Evolutionary conservation across 1,140 invertebrate species (phyloP).

Genomic region (Ptiloglossa arizonensis): DNA sequence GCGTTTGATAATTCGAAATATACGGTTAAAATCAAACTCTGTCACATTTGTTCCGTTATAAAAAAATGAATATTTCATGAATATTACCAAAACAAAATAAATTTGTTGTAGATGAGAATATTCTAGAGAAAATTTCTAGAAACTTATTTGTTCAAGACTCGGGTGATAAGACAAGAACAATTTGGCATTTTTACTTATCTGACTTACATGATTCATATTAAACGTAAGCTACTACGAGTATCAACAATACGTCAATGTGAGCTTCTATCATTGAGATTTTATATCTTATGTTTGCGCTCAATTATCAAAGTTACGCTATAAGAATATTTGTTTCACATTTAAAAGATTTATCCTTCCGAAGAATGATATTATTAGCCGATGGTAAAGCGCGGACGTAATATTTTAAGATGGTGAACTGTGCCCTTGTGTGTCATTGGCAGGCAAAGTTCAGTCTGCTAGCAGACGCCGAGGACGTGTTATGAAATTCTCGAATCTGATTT

Average conservation of each 20-base stretch:
- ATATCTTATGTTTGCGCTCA: background rate
- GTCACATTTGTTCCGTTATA: background rate
- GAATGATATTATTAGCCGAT: conserved; percentile 21
- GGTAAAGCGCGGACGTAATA: conserved; percentile 44
- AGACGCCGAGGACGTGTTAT: conserved; percentile 32
- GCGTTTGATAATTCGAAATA: background rate
- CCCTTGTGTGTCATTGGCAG: conserved; percentile 68
- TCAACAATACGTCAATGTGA: background rate
- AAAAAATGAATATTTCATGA: background rate
- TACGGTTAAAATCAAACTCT: background rate
- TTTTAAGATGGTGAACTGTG: conserved; percentile 61
- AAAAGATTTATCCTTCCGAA: background rate
- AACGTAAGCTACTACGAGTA: background rate
- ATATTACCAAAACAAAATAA: background rate
- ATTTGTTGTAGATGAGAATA: background rate
- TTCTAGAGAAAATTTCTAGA: background rate
- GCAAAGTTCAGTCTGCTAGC: conserved; percentile 59
- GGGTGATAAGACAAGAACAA: conserved; percentile 8
- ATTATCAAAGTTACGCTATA: conserved; percentile 5
- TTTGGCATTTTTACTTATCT: conserved; percentile 11
- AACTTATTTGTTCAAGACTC: conserved; percentile 9
- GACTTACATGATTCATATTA: background rate
- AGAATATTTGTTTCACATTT: conserved; percentile 11
- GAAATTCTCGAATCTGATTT: background rate
- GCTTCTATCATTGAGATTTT: background rate